Conservation (phyloP, 2,888 invertebrate genomes). For the Ditylenchus weischeri region DNA sequence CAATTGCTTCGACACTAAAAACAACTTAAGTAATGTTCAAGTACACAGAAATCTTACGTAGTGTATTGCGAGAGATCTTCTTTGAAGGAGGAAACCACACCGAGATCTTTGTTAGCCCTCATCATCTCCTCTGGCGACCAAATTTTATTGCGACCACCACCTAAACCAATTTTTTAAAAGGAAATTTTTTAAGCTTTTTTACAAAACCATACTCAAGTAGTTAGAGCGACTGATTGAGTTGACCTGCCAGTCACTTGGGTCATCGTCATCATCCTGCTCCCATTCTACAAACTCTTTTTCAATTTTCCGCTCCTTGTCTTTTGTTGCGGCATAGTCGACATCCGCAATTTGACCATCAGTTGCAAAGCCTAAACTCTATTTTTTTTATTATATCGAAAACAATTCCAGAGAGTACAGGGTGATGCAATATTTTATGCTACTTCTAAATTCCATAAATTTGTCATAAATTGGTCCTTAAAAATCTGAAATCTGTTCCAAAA, state of each 20-base stretch:
- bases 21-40: background rate
- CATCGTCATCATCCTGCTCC: slow-evolving; percentile 10
- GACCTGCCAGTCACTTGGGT: background rate
- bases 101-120: slow-evolving; percentile 85
- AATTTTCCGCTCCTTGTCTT: too few species aligned
- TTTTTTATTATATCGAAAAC: background rate
- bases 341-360: slow-evolving; percentile 3
- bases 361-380: slow-evolving; percentile 1
- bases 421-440: too few species aligned
- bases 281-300: slow-evolving; percentile 12
- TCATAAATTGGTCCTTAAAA: too few species aligned
- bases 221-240: background rate
- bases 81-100: slow-evolving; percentile 86
- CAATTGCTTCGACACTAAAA: slow-evolving; percentile 5
- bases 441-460: too few species aligned
- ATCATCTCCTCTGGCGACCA: slow-evolving; percentile 98
- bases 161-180: too few species aligned
- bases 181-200: background rate
- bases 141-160: slow-evolving; percentile 58
- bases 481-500: too few species aligned
- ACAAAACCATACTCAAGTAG: background rate
- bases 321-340: background rate
- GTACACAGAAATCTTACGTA: slow-evolving; percentile 50
- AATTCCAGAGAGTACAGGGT: background rate
- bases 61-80: slow-evolving; percentile 61